phyloP scores from a whole-genome alignment of 2,888 invertebrate species.

The Trisateles emortualis region DNA sequence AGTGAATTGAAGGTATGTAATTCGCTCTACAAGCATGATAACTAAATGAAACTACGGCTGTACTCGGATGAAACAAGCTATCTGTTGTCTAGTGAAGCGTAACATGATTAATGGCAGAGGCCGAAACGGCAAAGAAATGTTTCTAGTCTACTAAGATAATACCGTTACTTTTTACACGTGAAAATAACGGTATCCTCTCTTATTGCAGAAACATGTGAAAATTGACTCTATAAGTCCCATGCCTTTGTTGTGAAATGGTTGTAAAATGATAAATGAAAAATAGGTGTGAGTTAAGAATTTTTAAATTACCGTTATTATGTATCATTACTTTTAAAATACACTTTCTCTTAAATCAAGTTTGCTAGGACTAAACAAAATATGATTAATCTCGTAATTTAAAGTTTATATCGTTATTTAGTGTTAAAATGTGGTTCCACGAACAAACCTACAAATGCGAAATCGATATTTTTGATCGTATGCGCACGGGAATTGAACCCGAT shows the following conservation, averaged over 20 bases:
- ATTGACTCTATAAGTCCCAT: constrained; percentile 8
- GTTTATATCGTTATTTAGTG: no score
- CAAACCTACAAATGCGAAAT: no score
- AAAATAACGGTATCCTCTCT: background rate
- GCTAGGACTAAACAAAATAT: background rate
- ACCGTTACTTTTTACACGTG: background rate
- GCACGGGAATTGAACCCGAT: no score
- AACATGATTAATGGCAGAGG: constrained; percentile 17
- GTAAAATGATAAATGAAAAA: constrained; percentile 17
- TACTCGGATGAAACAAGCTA: constrained; percentile 55
- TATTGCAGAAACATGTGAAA: background rate
- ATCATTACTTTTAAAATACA: background rate
- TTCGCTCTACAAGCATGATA: constrained; percentile 84
- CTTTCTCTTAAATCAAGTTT: background rate
- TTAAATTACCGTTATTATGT: background rate
- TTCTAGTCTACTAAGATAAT: background rate
- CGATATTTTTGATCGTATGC: no score
- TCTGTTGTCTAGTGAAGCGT: constrained; percentile 59
- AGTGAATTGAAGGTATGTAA: constrained; percentile 85
- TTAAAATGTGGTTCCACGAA: no score
- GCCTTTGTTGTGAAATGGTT: constrained; percentile 15
- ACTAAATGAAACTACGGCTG: constrained; percentile 65
- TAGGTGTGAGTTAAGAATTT: constrained; percentile 5
- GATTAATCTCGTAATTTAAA: no score
- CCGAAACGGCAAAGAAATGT: background rate